These are phyloP conservation scores for Eilema depressum DNA, from an alignment of 2,888 invertebrate genomes.

Conservation along the genomic window DNA sequence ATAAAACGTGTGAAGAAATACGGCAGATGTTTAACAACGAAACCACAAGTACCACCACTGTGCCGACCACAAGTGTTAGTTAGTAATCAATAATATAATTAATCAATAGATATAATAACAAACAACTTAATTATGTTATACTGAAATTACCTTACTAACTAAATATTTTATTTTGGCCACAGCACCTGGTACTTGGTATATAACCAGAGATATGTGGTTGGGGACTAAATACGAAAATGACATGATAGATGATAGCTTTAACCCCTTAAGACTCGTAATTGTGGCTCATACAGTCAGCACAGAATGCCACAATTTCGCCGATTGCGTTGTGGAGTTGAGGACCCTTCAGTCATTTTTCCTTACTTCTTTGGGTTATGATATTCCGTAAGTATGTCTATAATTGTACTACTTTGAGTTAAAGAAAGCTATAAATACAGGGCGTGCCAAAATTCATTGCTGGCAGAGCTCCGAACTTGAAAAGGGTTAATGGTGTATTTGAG, in stretches of 20 bases:
- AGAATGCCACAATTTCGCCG: slow-evolving; percentile 63
- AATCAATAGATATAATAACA: too few species aligned
- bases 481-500: too few species aligned
- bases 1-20: slow-evolving; percentile 64
- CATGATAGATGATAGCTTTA: slow-evolving; percentile 43
- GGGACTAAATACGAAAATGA: slow-evolving; percentile 49
- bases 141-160: too few species aligned
- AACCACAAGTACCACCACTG: background rate
- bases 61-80: background rate
- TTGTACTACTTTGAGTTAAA: background rate
- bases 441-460: too few species aligned
- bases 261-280: slow-evolving; percentile 71
- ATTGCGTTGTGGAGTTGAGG: slow-evolving; percentile 71
- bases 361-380: slow-evolving; percentile 6
- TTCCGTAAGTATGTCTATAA: slow-evolving; percentile 21
- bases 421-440: too few species aligned
- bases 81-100: too few species aligned
- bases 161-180: slow-evolving; percentile 23
- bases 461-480: too few species aligned
- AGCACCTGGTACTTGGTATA: slow-evolving; percentile 77
- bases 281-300: slow-evolving; percentile 73
- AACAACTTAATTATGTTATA: too few species aligned
- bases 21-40: slow-evolving; percentile 20
- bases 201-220: slow-evolving; percentile 75
- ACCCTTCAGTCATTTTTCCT: slow-evolving; percentile 65